Evolutionary conservation across 2,888 invertebrate genomes (phyloP).

Genomic region (Octodonta nipae): DNA sequence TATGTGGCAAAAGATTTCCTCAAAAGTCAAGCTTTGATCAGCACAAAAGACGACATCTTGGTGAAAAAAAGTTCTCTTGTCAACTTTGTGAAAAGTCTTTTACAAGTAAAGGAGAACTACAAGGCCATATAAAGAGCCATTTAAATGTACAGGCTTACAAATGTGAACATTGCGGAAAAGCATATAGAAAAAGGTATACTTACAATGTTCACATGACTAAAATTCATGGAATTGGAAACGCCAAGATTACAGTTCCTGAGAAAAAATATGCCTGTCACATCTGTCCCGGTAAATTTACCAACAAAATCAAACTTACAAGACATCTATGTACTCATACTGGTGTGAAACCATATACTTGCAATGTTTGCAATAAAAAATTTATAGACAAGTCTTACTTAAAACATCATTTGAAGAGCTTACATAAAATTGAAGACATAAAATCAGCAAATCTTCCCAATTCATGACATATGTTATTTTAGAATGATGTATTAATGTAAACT

Average conservation of each 20-base stretch:
- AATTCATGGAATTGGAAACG: constrained; percentile 34
- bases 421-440: background rate
- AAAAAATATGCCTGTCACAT: constrained; percentile 24
- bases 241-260: constrained; percentile 28
- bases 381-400: constrained; percentile 25
- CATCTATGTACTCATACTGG: constrained; percentile 25
- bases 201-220: constrained; percentile 39
- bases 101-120: constrained; percentile 20
- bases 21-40: constrained; percentile 23
- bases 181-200: constrained; percentile 20
- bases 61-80: constrained; percentile 22
- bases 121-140: constrained; percentile 21
- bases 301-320: constrained; percentile 22
- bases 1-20: constrained; percentile 22
- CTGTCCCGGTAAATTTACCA: constrained; percentile 31
- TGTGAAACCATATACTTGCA: constrained; percentile 22
- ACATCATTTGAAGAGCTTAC: constrained; percentile 17
- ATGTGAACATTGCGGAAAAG: constrained; percentile 40
- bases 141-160: constrained; percentile 20
- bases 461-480: no score
- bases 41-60: constrained; percentile 22
- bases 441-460: background rate
- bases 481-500: no score
- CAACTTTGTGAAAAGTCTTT: constrained; percentile 23
- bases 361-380: constrained; percentile 22